phyloP scores from a whole-genome alignment of 2,113 vertebrate genomes.

The Cricetomys ansorgei region DNA sequence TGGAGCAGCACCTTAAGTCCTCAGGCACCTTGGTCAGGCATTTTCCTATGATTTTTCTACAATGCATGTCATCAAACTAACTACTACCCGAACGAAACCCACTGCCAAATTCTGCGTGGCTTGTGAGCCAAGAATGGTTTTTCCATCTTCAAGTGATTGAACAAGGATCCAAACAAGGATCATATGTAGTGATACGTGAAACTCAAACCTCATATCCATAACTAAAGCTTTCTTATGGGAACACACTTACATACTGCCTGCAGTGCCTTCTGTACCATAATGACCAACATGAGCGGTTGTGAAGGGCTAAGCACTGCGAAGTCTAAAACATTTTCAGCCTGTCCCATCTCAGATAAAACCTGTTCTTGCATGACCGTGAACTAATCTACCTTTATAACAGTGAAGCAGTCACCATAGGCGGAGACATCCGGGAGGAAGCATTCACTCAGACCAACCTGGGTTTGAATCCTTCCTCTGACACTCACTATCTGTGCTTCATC shows the following conservation, averaged over 20 bases:
- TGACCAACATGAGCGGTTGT: accelerated
- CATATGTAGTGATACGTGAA: neutral
- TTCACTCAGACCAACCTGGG: neutral
- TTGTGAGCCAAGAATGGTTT: neutral
- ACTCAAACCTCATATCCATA: neutral
- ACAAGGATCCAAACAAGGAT: neutral
- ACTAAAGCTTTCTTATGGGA: neutral
- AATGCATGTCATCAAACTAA: neutral
- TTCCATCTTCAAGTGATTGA: neutral
- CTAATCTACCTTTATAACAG: neutral
- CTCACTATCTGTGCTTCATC: neutral
- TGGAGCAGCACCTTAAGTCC: neutral
- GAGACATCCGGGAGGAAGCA: neutral
- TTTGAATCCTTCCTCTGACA: neutral
- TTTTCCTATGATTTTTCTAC: neutral
- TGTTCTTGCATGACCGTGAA: too few relatives aligned
- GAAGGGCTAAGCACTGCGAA: neutral
- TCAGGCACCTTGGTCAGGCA: accelerated
- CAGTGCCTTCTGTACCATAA: accelerated
- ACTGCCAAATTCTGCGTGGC: neutral
- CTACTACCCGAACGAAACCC: neutral
- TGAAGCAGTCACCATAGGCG: neutral
- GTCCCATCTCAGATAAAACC: neutral
- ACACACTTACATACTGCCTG: neutral
- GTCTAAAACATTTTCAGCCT: neutral